Evolutionary conservation across 2,113 vertebrate genomes (phyloP).

Genomic region (Meleagris gallopavo): DNA sequence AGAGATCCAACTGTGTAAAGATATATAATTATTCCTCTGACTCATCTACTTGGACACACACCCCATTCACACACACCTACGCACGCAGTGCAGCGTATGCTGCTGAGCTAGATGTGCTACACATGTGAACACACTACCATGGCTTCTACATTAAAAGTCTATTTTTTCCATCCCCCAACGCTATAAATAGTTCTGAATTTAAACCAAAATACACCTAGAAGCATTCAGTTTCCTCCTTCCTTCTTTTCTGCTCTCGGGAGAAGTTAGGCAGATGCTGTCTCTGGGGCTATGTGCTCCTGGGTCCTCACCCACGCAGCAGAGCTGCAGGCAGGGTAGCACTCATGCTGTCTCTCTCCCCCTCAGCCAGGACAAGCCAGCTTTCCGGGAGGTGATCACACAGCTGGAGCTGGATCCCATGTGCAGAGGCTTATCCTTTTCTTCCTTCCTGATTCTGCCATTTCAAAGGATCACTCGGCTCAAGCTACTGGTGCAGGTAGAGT

Average conservation of each 20-base stretch:
- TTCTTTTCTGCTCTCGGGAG: neutral
- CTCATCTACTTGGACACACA: conserved; percentile 63
- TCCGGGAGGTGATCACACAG: conserved; percentile 86
- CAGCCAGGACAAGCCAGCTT: conserved; percentile 91
- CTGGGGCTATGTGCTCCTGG: neutral
- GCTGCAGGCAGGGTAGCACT: neutral
- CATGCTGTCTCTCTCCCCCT: neutral
- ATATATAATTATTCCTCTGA: conserved; percentile 58
- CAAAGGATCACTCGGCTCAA: conserved; percentile 98
- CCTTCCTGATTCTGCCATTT: conserved; percentile 96
- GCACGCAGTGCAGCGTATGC: neutral
- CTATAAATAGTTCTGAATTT: conserved; percentile 47
- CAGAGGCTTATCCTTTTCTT: conserved; percentile 92
- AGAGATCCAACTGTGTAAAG: conserved; percentile 55
- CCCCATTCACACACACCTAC: conserved; percentile 62
- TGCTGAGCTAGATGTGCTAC: conserved; percentile 44
- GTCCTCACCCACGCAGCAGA: neutral
- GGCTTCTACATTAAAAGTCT: conserved; percentile 24
- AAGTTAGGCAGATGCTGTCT: neutral
- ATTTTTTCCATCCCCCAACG: conserved; percentile 40
- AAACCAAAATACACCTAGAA: conserved; percentile 39
- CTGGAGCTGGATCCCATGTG: conserved; percentile 91
- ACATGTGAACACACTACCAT: conserved; percentile 21
- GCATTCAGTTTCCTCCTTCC: neutral
- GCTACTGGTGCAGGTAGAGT: conserved; percentile 89